Evolutionary conservation across 2,888 invertebrate species (phyloP).

Genomic region (Geotrupes spiniger): DNA sequence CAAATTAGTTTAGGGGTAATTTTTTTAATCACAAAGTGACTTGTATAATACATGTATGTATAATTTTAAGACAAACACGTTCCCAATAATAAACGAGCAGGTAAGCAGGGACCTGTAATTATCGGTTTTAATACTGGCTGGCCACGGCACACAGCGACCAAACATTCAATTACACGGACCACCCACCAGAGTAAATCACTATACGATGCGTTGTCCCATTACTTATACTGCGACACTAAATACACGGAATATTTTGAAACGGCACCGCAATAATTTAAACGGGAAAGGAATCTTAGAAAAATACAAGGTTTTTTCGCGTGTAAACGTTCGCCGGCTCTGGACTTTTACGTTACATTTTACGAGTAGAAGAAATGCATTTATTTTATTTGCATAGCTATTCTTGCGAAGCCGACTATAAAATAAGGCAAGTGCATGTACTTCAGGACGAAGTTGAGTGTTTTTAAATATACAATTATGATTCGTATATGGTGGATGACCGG

Average conservation of each 20-base stretch:
- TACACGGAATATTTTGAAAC: constrained; percentile 7
- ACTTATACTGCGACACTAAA: constrained; percentile 18
- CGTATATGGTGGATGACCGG: constrained; percentile 26
- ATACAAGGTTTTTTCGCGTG: background rate
- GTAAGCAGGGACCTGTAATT: constrained; percentile 45
- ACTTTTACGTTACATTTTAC: constrained; percentile 11
- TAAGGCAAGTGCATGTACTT: constrained; percentile 23
- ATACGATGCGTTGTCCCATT: constrained; percentile 27
- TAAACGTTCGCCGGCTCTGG: constrained; percentile 8
- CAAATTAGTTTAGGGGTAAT: constrained; percentile 32
- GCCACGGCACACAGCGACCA: constrained; percentile 38
- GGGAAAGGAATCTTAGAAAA: background rate
- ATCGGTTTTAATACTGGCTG: constrained; percentile 42
- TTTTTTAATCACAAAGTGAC: constrained; percentile 37
- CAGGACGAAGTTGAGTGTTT: constrained; percentile 24
- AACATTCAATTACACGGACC: constrained; percentile 48
- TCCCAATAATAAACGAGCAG: constrained; percentile 41
- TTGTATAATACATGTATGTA: constrained; percentile 37
- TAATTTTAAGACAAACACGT: constrained; percentile 40
- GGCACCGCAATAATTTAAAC: constrained; percentile 1
- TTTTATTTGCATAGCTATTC: constrained; percentile 8
- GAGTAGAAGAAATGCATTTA: constrained; percentile 2
- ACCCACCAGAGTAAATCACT: constrained; percentile 48
- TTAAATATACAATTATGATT: constrained; percentile 33
- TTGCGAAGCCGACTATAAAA: constrained; percentile 9